Conservation (phyloP, 2,888 invertebrate species). For the Drosophila picticornis region DNA sequence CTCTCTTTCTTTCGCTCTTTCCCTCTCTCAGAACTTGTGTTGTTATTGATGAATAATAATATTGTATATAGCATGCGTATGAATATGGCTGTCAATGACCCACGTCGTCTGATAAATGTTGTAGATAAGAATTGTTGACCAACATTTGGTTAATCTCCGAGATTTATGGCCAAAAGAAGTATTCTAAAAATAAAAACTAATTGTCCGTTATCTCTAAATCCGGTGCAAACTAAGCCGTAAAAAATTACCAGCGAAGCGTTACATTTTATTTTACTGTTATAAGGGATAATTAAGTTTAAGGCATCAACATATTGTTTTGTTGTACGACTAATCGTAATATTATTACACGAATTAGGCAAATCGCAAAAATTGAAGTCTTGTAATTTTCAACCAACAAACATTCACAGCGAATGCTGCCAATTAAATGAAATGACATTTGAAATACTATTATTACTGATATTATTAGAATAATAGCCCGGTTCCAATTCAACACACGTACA, state of each 20-base stretch:
- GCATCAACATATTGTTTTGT: background rate
- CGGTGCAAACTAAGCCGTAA: background rate
- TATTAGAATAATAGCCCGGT: constrained; percentile 23
- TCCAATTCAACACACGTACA: constrained; percentile 9
- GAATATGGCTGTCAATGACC: constrained; percentile 52
- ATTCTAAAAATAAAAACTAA: background rate
- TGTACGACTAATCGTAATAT: background rate
- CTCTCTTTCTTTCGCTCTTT: background rate
- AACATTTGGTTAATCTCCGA: background rate
- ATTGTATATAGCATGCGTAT: background rate
- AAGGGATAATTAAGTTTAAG: background rate
- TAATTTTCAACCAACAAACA: background rate
- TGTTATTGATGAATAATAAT: constrained; percentile 26
- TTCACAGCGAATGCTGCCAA: constrained; percentile 8
- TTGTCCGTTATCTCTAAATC: background rate
- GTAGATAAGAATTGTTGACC: constrained; percentile 12
- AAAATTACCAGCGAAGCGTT: background rate
- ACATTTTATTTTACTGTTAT: background rate
- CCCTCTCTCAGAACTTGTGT: background rate
- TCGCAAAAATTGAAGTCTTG: background rate
- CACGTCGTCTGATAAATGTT: constrained; percentile 31
- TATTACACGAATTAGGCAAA: background rate
- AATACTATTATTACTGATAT: constrained; percentile 1
- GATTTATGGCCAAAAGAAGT: background rate
- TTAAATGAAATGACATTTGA: constrained; percentile 12